Conservation (phyloP, 2,888 invertebrate species). For the Leptinotarsa haldemani region DNA sequence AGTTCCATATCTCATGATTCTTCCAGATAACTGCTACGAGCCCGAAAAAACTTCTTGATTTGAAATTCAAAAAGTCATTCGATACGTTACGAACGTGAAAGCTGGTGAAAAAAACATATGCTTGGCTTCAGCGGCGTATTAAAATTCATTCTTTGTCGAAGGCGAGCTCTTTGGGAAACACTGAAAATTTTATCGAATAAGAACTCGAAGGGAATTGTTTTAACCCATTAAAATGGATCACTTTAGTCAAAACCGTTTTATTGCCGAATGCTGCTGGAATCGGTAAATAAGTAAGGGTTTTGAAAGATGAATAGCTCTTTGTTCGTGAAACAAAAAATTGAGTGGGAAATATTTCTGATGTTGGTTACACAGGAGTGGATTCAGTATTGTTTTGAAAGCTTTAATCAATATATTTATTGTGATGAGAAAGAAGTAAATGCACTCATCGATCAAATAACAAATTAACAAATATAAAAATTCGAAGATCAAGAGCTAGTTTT, state of each 20-base stretch:
- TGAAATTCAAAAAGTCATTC: not conserved
- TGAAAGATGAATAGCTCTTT: not conserved
- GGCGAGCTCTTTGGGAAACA: not conserved
- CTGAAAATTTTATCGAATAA: slow-evolving; percentile 2
- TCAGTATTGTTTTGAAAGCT: too few relatives aligned
- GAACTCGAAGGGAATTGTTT: not conserved
- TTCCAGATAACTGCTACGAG: too few relatives aligned
- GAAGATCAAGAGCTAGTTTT: too few relatives aligned
- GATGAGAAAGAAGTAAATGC: too few relatives aligned
- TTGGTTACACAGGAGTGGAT: too few relatives aligned
- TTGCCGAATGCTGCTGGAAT: not conserved
- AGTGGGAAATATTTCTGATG: too few relatives aligned
- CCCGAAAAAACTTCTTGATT: too few relatives aligned
- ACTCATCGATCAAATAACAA: too few relatives aligned
- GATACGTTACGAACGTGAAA: not conserved
- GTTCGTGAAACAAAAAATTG: too few relatives aligned
- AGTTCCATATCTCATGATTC: too few relatives aligned
- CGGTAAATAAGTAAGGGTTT: not conserved
- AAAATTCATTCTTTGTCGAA: slow-evolving; percentile 6
- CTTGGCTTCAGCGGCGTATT: not conserved
- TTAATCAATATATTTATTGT: too few relatives aligned
- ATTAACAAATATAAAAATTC: too few relatives aligned
- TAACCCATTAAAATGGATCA: not conserved
- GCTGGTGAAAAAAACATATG: not conserved
- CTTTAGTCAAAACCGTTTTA: not conserved